Evolutionary conservation across 2,797 vertebrate genomes (phyloP), one percentile per base, ranked within the genome.

Genomic region (Gymnoscopelus braueri): DNA sequence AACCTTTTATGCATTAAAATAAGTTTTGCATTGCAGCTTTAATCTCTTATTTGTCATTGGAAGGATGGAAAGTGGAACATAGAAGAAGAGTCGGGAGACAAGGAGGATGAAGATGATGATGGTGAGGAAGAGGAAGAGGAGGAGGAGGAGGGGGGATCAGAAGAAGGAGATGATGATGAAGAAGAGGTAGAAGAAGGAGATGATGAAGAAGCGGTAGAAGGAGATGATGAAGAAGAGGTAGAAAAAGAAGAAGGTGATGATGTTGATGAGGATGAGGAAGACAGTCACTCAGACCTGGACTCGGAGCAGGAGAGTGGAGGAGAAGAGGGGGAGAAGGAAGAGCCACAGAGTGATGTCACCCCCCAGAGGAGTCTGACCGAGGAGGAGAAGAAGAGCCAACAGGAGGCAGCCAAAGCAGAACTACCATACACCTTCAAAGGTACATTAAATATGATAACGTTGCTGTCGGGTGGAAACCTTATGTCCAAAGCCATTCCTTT

Each of bases 391-490:
- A 89, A 86, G 63, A 82, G 72, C 0, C 67, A 76, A 58, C 89
- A 91, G 66, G 88, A 92, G 14, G 91, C 90, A 1, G 94, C 94
- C 11, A 78, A 87, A 63, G 74, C 91, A 2, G 96, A 99, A 75
- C 95, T 99, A n/a, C 97, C 98, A 0, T 98, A 95, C 77, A 96
- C 93, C 0, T 98, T 98, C 67, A n/a, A 88, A 72, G 97, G 98
- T 99, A 88, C 81, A 8, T 9, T 51, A 29, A 3, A 29, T 29
- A 29, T 29, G 26, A 29, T 29, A 29, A 29, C 26, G 19, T 19
- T 19, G 19, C 19, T 29, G 26, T 29, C 3, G 26, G 26, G 2
- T 29, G 26, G 26, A 29, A 2, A 29, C 26, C 26, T 29, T 19
- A 19, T 19, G 19, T 19, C 26, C 26, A 29, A 29, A 29, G 2